Conservation (phyloP, 2,113 vertebrate species). For the Bungarus multicinctus region DNA sequence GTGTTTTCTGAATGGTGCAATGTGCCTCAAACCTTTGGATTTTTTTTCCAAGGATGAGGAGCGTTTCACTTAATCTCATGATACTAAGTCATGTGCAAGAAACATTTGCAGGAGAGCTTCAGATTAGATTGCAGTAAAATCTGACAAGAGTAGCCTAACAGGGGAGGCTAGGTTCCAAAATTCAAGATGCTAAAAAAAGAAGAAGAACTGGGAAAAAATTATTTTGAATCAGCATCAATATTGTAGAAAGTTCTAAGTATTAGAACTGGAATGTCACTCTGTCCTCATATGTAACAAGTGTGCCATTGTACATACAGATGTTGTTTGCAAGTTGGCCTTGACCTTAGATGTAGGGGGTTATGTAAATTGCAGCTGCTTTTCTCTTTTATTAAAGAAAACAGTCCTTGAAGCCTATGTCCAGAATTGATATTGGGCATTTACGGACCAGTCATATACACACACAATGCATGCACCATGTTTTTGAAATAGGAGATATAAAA, state of each 20-base stretch:
- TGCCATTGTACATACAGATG: neutral
- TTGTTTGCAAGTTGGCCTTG: neutral
- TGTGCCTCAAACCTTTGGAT: neutral
- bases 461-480: neutral
- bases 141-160: neutral
- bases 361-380: neutral
- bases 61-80: neutral
- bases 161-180: neutral
- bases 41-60: neutral
- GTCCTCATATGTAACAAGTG: neutral
- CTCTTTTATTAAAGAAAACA: neutral
- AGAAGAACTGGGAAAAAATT: too few species aligned
- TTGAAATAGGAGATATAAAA: neutral
- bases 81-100: neutral
- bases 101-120: neutral
- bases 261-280: neutral
- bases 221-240: neutral
- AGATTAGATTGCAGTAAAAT: neutral
- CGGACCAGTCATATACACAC: neutral
- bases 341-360: neutral
- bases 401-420: neutral
- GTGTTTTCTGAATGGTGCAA: neutral
- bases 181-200: neutral
- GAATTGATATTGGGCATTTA: neutral
- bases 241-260: neutral